These are phyloP conservation scores for Lomographa bimaculata DNA, from an alignment of 2,888 invertebrate species.

Conservation along the genomic window DNA sequence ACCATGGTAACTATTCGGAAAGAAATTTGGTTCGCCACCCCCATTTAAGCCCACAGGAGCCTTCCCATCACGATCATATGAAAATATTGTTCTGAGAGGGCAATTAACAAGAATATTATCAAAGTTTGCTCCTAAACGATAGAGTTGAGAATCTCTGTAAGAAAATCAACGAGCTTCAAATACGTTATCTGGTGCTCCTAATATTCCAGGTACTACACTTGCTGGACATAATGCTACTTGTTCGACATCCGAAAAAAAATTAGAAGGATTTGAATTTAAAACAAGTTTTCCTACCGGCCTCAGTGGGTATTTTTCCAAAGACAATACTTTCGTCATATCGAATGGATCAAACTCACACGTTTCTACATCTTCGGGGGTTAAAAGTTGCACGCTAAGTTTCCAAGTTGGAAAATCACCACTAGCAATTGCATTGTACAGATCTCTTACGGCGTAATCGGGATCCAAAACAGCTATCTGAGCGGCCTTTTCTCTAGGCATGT, in stretches of 20 bases:
- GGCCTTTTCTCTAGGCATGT: constrained; percentile 86
- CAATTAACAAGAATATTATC: constrained; percentile 95
- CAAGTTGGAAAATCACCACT: constrained; percentile 88
- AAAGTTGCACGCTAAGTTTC: constrained; percentile 90
- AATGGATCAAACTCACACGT: constrained; percentile 92
- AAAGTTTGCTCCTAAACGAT: constrained; percentile 94
- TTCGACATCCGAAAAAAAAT: constrained; percentile 95
- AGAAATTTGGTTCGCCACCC: constrained; percentile 94
- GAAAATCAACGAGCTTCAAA: constrained; percentile 91
- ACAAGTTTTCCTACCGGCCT: constrained; percentile 91
- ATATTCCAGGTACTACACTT: constrained; percentile 93
- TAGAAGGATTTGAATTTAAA: constrained; percentile 92
- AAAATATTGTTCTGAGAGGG: constrained; percentile 86
- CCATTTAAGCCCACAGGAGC: constrained; percentile 89
- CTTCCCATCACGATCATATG: constrained; percentile 93
- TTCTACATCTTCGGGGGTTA: constrained; percentile 91
- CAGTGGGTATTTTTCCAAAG: constrained; percentile 88
- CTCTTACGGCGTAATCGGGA: constrained; percentile 93
- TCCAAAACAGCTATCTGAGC: constrained; percentile 86
- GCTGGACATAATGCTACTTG: constrained; percentile 93
- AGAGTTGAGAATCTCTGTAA: constrained; percentile 91
- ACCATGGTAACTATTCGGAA: constrained; percentile 95
- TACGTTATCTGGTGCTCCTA: constrained; percentile 94
- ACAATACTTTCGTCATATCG: constrained; percentile 94
- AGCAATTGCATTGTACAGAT: constrained; percentile 93